Base-by-base conservation (phyloP, 2,888 invertebrate species). In the Scrobipalpa atriplicella region DNA sequence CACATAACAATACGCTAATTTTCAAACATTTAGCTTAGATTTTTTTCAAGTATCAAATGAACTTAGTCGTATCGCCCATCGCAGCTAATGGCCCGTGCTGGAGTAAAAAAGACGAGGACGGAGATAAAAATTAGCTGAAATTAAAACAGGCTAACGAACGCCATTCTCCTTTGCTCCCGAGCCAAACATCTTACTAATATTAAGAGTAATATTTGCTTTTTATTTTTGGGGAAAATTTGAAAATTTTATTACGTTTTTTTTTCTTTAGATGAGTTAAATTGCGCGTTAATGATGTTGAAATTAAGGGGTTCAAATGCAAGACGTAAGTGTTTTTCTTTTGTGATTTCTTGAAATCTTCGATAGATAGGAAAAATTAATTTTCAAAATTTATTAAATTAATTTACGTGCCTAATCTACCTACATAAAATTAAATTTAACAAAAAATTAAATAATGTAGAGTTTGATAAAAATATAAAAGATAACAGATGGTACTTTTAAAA, bases 101-200 rank as follows among this genome's bases (percentile, higher is more conserved):
- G 71, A 76, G 84, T 85, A 92, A 92, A 92, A 92, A 91, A 86
- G 85, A 47, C 82, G 81, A 78, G 83, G 84, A 78, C 83, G 83
- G 81, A 91, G 93, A 92, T 92, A 90, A 92, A 91, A 93, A 93
- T 93, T 93, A 93, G 93, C 90, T 89, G 87, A 93, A 93, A 93
- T 93, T 93, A 93, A 92, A 92, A 92, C 85, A 86, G 84, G 84
- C 91, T 92, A 92, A 92, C 90, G 92, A 92, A 92, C 83, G 82
- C 89, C 82, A 92, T 92, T 92, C 90, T 87, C 72, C 70, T 73
- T 58, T 29, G 58, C 68, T 65, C 65, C 52, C 51, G 41, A 58
- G 64, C 54, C 54, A 58, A 54, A 62, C 67, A 38, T 67, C 64
- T 65, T 65, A 62, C 64, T 67, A 66, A 68, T 68, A 64, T 66